Evolutionary conservation across 2,113 vertebrate species (phyloP).

Genomic region (Chascanopsetta lugubris): DNA sequence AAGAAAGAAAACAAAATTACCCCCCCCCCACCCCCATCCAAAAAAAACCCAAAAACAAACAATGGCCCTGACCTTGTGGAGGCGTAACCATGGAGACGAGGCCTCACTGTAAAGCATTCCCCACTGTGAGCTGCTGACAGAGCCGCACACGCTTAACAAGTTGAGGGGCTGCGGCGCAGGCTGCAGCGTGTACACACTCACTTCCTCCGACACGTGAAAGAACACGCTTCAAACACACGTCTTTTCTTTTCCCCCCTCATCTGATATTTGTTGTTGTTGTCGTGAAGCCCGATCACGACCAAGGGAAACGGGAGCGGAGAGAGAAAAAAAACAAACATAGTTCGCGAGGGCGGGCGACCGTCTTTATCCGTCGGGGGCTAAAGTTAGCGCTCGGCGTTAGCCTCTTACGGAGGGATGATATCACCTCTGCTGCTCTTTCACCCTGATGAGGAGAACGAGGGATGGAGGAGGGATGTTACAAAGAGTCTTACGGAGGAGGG

Average conservation of each 20-base stretch:
- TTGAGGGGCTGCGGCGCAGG: slow-evolving; percentile 27
- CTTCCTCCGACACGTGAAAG: neutral
- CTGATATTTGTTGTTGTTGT: too few relatives aligned
- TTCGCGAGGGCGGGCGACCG: slow-evolving; percentile 11
- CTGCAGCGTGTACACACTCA: slow-evolving; percentile 10
- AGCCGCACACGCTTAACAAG: slow-evolving; percentile 43
- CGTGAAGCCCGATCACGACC: neutral
- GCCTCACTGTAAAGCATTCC: slow-evolving; percentile 75
- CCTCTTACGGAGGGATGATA: slow-evolving; percentile 39
- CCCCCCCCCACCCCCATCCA: too few relatives aligned
- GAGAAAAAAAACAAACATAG: neutral
- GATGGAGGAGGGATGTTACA: too few relatives aligned
- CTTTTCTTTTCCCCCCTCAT: too few relatives aligned
- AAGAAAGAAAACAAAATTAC: slow-evolving; percentile 20
- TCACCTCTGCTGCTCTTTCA: too few relatives aligned
- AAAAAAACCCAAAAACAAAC: slow-evolving; percentile 49
- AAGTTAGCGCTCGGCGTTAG: slow-evolving; percentile 30
- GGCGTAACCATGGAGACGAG: slow-evolving; percentile 75
- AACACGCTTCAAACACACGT: too few relatives aligned
- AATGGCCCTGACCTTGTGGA: slow-evolving; percentile 77
- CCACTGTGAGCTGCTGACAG: slow-evolving; percentile 49
- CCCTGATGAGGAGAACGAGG: too few relatives aligned
- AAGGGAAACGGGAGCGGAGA: neutral
- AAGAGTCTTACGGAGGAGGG: too few relatives aligned
- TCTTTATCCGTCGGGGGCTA: slow-evolving; percentile 17